A percentile compares a stretch with the other conserved stretches of the same genome.
phyloP scores from a whole-genome alignment of 2,888 invertebrate species.

The Chymomyza caudatula region DNA sequence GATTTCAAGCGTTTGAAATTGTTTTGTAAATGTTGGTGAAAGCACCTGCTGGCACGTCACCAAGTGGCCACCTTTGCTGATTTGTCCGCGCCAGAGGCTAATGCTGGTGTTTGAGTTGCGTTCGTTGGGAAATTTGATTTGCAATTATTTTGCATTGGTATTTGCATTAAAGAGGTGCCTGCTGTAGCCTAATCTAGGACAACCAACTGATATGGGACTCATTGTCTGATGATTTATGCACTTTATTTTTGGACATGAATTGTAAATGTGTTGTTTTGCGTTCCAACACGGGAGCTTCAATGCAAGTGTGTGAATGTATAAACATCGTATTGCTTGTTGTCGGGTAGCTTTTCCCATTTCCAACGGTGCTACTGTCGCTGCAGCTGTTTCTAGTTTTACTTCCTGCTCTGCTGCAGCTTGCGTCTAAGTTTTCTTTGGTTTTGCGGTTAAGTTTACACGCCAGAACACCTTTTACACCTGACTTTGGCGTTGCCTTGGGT shows the following conservation, averaged over 20 bases:
- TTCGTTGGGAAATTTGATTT: conserved; percentile 38
- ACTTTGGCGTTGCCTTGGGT: conserved; percentile 31
- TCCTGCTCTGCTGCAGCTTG: conserved; percentile 25
- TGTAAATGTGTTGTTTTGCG: neutral
- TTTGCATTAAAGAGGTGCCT: neutral
- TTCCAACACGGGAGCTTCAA: neutral
- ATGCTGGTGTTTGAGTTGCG: conserved; percentile 19
- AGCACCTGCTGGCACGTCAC: conserved; percentile 9
- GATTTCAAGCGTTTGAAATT: conserved; percentile 24
- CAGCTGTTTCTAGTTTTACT: conserved; percentile 1
- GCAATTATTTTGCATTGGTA: conserved; percentile 36
- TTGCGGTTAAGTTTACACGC: conserved; percentile 59
- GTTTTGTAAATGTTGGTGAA: conserved; percentile 29
- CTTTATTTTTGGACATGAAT: conserved; percentile 2
- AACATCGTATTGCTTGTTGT: no score
- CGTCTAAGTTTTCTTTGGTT: conserved; percentile 46
- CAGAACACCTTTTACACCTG: conserved; percentile 38
- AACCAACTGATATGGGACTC: neutral
- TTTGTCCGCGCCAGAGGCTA: conserved; percentile 3
- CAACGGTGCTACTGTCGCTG: conserved; percentile 24
- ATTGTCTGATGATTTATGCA: conserved; percentile 3
- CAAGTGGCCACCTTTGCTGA: neutral
- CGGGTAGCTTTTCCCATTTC: conserved; percentile 58
- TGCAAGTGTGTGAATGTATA: conserved; percentile 1
- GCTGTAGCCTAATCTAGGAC: neutral